phyloP scores from a whole-genome alignment of 2,888 invertebrate species.

The Pristionchus exspectatus region DNA sequence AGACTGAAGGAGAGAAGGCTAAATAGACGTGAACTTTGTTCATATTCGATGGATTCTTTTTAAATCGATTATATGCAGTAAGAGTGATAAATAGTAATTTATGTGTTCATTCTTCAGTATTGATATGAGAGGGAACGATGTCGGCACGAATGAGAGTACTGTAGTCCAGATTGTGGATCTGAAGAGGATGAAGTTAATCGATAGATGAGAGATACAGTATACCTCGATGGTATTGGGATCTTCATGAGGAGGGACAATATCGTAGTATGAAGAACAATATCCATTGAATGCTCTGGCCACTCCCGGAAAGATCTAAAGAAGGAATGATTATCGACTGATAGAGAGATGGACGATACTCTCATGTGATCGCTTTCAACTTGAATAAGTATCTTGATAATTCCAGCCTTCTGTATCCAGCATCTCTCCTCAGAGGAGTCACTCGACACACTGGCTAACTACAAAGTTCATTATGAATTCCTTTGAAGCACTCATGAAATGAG shows the following conservation, averaged over 20 bases:
- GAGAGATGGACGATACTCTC: background rate
- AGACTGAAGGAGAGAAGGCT: conserved; percentile 16
- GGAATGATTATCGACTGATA: background rate
- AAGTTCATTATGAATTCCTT: background rate
- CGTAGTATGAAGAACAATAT: background rate
- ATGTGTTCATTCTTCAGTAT: background rate
- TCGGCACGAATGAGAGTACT: background rate
- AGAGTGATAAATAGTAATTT: conserved; percentile 26
- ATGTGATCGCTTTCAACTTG: background rate
- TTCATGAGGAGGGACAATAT: background rate
- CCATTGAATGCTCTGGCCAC: background rate
- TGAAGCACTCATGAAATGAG: background rate
- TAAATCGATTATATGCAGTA: background rate
- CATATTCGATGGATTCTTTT: background rate
- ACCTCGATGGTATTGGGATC: conserved; percentile 1
- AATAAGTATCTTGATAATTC: background rate
- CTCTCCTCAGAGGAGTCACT: background rate
- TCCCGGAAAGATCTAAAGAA: background rate
- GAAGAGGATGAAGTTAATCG: background rate
- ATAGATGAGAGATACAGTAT: background rate
- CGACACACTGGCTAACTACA: background rate
- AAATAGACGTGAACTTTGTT: background rate
- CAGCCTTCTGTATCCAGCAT: background rate
- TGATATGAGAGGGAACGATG: background rate
- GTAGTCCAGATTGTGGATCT: background rate